Conservation (phyloP, 2,797 vertebrate genomes). For the Dermochelys coriacea region DNA sequence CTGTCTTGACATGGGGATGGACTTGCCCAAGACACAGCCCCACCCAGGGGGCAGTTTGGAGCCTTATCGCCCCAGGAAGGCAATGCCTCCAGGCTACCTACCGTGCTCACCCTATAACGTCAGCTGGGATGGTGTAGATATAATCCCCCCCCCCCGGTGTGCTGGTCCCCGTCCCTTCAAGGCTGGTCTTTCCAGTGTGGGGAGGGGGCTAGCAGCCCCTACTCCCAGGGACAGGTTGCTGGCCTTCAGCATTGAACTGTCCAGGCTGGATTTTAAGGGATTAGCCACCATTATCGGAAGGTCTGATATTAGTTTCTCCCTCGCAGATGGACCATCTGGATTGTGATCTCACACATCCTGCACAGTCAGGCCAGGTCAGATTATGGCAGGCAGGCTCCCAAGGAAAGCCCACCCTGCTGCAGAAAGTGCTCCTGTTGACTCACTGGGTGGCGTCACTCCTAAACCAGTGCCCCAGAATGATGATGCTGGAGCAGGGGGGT, state of each 20-base stretch:
- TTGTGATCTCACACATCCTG: background rate
- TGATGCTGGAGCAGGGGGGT: background rate
- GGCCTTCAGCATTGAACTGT: background rate
- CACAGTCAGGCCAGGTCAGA: background rate
- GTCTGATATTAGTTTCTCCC: background rate
- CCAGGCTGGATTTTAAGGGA: background rate
- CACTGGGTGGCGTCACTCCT: background rate
- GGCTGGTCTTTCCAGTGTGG: slow-evolving; percentile 16
- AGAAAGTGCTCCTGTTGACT: background rate
- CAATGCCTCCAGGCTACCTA: background rate
- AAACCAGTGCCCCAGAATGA: background rate
- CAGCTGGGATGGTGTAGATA: slow-evolving; percentile 21
- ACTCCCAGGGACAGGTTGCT: background rate
- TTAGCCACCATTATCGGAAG: background rate
- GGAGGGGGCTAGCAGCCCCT: background rate
- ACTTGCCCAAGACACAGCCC: background rate
- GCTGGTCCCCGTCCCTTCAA: background rate
- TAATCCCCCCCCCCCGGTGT: background rate
- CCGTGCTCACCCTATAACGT: background rate
- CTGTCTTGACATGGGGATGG: background rate
- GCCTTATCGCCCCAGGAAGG: background rate
- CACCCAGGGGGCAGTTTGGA: background rate
- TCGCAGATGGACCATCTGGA: background rate
- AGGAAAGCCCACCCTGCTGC: background rate
- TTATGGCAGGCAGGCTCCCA: background rate